Evolutionary conservation across 2,888 invertebrate species (phyloP).

Genomic region (Cecidostiba fungosa): DNA sequence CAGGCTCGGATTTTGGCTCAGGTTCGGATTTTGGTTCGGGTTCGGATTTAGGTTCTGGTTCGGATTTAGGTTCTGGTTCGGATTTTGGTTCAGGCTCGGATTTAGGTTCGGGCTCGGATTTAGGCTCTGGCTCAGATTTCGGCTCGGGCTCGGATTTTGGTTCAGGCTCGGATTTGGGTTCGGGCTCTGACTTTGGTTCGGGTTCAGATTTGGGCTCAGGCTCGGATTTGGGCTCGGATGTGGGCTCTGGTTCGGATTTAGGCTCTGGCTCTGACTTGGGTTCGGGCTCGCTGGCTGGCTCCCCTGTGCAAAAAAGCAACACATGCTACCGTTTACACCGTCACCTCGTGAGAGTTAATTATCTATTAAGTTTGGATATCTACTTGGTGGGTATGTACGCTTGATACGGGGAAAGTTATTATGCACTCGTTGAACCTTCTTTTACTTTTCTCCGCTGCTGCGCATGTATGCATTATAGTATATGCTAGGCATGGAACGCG

Average conservation of each 20-base stretch:
- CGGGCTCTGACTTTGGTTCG: conserved; percentile 73
- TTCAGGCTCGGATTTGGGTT: conserved; percentile 70
- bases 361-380: conserved; percentile 45
- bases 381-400: conserved; percentile 41
- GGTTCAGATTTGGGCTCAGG: conserved; percentile 79
- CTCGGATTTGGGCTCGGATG: conserved; percentile 80
- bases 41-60: conserved; percentile 77
- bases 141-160: conserved; percentile 78
- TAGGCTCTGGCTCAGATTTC: conserved; percentile 80
- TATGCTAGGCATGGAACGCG: conserved; percentile 49
- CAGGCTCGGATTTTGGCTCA: conserved; percentile 77
- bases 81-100: conserved; percentile 80
- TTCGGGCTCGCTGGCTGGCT: conserved; percentile 75
- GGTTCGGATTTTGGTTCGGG: conserved; percentile 76
- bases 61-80: conserved; percentile 79
- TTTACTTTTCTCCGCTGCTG: conserved; percentile 33
- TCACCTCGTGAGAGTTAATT: conserved; percentile 72
- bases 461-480: conserved; percentile 48
- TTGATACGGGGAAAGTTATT: conserved; percentile 57
- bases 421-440: conserved; percentile 39
- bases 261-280: conserved; percentile 74
- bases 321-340: conserved; percentile 75
- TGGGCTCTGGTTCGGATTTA: conserved; percentile 79
- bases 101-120: conserved; percentile 80
- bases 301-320: conserved; percentile 80